These are phyloP conservation scores for Himalopsyche kuldschensis DNA, from an alignment of 2,888 invertebrate species.

Conservation along the genomic window DNA sequence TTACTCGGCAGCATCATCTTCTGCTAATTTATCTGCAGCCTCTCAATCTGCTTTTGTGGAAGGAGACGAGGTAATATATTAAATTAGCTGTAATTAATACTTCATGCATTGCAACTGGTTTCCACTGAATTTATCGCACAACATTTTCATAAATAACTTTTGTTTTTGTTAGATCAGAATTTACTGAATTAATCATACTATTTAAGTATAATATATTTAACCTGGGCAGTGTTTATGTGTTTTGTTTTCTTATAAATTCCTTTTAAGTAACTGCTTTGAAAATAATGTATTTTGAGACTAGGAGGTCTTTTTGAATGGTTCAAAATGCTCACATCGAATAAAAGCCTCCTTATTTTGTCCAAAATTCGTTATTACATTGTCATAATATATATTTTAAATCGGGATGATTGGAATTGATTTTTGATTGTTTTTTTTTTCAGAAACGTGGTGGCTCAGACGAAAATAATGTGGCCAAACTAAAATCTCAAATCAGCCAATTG, in stretches of 20 bases:
- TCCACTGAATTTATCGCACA: not conserved
- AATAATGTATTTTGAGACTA: too few relatives aligned
- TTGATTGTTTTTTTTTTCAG: conserved; percentile 7
- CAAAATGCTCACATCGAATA: too few relatives aligned
- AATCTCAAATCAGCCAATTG: conserved; percentile 70
- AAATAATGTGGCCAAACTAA: conserved; percentile 60
- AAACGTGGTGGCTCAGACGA: conserved; percentile 1
- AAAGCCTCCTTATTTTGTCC: too few relatives aligned
- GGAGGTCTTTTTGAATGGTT: too few relatives aligned
- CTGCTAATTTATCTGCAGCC: too few relatives aligned
- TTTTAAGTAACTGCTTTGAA: too few relatives aligned
- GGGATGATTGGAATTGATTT: not conserved
- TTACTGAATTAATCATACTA: too few relatives aligned
- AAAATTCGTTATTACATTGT: too few relatives aligned
- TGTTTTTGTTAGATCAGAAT: not conserved
- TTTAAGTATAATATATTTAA: too few relatives aligned
- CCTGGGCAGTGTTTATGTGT: not conserved
- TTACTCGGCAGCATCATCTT: not conserved
- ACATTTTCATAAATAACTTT: not conserved
- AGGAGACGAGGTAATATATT: not conserved
- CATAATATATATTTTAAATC: too few relatives aligned
- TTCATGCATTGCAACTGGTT: not conserved
- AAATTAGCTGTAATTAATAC: not conserved
- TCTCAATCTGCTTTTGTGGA: not conserved
- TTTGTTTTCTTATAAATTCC: too few relatives aligned